Percentiles rank a stretch among this genome's conserved stretches.
phyloP scores from a whole-genome alignment of 1,140 invertebrate genomes.

The Drosophila hydei region DNA sequence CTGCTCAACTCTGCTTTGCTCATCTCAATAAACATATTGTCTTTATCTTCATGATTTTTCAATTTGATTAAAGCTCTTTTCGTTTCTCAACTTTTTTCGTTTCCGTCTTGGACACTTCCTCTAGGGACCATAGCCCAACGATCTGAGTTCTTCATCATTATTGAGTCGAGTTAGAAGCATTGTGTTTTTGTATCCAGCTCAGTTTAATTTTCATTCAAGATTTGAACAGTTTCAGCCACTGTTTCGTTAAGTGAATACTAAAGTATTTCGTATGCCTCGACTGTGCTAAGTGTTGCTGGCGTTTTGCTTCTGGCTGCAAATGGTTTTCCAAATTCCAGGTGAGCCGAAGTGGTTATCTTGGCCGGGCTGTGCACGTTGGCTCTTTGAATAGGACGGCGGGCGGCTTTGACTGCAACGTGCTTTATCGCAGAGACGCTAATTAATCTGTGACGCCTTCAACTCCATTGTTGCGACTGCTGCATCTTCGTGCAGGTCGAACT shows the following conservation, averaged over 20 bases:
- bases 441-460: slow-evolving; percentile 68
- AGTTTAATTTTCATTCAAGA: not conserved
- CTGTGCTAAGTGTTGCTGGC: slow-evolving; percentile 10
- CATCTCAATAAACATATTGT: not conserved
- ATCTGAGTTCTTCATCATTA: not conserved
- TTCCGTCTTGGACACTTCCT: too few species aligned
- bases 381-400: not conserved
- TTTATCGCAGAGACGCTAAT: slow-evolving; percentile 76
- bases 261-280: slow-evolving; percentile 1
- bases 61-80: not conserved
- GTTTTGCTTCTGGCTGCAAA: slow-evolving; percentile 8
- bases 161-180: not conserved
- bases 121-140: too few species aligned
- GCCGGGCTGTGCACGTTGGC: slow-evolving; percentile 41
- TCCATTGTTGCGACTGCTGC: slow-evolving; percentile 56
- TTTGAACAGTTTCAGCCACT: not conserved
- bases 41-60: not conserved
- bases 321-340: slow-evolving; percentile 14
- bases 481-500: slow-evolving; percentile 57
- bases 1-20: too few species aligned
- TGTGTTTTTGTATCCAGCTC: too few species aligned
- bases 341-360: slow-evolving; percentile 23
- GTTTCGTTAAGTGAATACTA: not conserved
- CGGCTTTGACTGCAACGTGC: slow-evolving; percentile 61
- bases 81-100: too few species aligned